These are phyloP conservation scores for Oriolus oriolus DNA, from an alignment of 2,113 vertebrate genomes.

Conservation along the genomic window DNA sequence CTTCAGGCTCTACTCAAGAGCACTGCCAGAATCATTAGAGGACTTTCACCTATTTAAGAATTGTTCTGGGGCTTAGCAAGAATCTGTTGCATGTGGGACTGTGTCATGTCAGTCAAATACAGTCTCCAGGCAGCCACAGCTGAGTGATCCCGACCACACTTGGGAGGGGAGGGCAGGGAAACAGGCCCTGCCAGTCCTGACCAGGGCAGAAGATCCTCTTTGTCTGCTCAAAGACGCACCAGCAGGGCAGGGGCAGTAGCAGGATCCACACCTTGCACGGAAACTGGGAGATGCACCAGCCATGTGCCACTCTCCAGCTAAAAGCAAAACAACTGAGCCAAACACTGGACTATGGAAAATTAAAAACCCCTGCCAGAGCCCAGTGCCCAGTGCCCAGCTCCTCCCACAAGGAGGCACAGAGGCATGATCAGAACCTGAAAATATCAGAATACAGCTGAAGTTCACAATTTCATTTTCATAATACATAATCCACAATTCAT, in stretches of 20 bases:
- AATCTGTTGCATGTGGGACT: not conserved
- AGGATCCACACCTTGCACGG: not conserved
- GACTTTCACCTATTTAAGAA: not conserved
- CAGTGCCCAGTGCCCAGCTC: rapidly evolving
- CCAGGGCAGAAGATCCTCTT: not conserved
- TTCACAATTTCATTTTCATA: not conserved
- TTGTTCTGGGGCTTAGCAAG: not conserved
- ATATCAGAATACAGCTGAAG: not conserved
- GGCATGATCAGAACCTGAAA: not conserved
- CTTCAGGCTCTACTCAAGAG: not conserved
- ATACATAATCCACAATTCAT: not conserved
- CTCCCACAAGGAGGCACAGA: not conserved
- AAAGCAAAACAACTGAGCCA: not conserved
- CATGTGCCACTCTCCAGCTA: too few species aligned
- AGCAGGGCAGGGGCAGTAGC: not conserved
- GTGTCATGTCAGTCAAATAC: not conserved
- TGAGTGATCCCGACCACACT: not conserved
- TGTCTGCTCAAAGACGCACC: not conserved
- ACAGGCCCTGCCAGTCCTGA: not conserved
- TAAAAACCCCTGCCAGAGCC: not conserved
- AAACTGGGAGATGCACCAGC: not conserved
- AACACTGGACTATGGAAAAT: not conserved
- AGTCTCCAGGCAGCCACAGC: not conserved
- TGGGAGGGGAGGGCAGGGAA: not conserved
- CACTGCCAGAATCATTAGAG: not conserved